Conservation (phyloP, 2,888 invertebrate species). For the Leucania comma region DNA sequence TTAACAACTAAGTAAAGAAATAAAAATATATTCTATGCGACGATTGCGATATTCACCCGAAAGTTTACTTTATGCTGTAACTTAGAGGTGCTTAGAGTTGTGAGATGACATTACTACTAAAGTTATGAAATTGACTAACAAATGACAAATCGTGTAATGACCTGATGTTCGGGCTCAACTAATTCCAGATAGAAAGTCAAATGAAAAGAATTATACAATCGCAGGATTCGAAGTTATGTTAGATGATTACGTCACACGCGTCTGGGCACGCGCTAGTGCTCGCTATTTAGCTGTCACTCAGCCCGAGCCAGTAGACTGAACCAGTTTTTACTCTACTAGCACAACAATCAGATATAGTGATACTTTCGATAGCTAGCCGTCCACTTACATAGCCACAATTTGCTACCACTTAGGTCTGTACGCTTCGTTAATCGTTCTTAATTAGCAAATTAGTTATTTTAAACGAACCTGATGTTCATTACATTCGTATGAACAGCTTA, state of each 20-base stretch:
- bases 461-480: constrained; percentile 11
- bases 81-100: background rate
- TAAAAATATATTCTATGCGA: background rate
- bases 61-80: constrained; percentile 5
- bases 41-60: background rate
- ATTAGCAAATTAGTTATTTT: constrained; percentile 41
- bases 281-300: constrained; percentile 58
- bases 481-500: constrained; percentile 5
- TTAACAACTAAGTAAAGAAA: background rate
- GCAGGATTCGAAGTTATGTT: constrained; percentile 43
- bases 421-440: constrained; percentile 43
- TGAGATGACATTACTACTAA: constrained; percentile 8
- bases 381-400: constrained; percentile 23
- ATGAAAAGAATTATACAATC: constrained; percentile 54
- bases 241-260: constrained; percentile 36
- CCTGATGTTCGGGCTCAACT: constrained; percentile 3
- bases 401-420: constrained; percentile 31
- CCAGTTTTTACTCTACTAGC: constrained; percentile 48
- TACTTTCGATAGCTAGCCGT: constrained; percentile 33
- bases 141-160: constrained; percentile 30
- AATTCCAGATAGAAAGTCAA: constrained; percentile 46
- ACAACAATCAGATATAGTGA: constrained; percentile 24
- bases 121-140: constrained; percentile 29
- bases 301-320: constrained; percentile 35
- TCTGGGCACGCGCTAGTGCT: constrained; percentile 44